A percentile compares a stretch with the other conserved stretches of the same genome.
Conservation (phyloP, 1,140 invertebrate genomes). For the Lethocerus indicus region DNA sequence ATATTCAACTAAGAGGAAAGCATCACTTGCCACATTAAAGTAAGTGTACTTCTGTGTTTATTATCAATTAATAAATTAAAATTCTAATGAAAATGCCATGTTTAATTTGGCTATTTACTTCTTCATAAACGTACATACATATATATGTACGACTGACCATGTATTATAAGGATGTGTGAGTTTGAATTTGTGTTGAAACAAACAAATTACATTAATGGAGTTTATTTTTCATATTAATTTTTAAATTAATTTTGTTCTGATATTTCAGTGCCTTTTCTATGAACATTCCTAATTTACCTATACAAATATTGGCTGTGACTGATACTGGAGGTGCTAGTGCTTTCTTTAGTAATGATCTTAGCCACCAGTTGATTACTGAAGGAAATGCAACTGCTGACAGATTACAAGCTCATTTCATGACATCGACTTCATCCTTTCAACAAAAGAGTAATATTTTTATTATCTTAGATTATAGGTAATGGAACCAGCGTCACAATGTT, state of each 20-base stretch:
- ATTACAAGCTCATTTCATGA: conserved; percentile 84
- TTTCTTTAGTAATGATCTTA: conserved; percentile 80
- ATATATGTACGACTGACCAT: too few relatives aligned
- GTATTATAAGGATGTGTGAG: too few relatives aligned
- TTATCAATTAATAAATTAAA: conserved; percentile 6
- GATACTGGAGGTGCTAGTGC: conserved; percentile 69
- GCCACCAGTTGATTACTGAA: conserved; percentile 79
- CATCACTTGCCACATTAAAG: conserved; percentile 84
- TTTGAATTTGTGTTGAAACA: too few relatives aligned
- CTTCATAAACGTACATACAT: too few relatives aligned
- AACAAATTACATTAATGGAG: too few relatives aligned
- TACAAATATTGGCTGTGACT: conserved; percentile 86
- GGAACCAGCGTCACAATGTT: too few relatives aligned
- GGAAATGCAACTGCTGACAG: conserved; percentile 84
- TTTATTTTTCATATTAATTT: too few relatives aligned
- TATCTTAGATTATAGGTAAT: too few relatives aligned
- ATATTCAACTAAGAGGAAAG: conserved; percentile 88
- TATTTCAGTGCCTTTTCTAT: conserved; percentile 78
- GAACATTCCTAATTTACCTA: conserved; percentile 85
- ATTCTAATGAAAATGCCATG: too few relatives aligned
- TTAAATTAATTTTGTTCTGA: too few relatives aligned
- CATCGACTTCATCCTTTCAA: conserved; percentile 59
- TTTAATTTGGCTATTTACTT: too few relatives aligned
- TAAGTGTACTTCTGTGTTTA: conserved; percentile 28
- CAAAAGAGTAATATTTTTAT: conserved; percentile 48